Evolutionary conservation across 2,888 invertebrate genomes (phyloP).

Genomic region (Drosophila mercatorum): DNA sequence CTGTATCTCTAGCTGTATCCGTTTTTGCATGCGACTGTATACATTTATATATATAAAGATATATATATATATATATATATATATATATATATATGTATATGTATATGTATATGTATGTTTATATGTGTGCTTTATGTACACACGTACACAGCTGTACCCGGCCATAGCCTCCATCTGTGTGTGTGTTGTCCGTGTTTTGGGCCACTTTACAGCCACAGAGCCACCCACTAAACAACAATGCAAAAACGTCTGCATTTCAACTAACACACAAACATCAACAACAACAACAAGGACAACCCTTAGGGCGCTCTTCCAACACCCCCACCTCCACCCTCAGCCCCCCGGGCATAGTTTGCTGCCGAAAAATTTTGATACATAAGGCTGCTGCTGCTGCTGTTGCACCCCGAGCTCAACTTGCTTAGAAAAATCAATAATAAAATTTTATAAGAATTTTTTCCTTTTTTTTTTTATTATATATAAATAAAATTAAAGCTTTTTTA

Average conservation of each 20-base stretch:
- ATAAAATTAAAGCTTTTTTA: slow-evolving; percentile 39
- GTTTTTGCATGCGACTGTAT: slow-evolving; percentile 67
- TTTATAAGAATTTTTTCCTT: slow-evolving; percentile 41
- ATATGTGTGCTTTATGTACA: slow-evolving; percentile 61
- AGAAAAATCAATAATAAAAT: slow-evolving; percentile 66
- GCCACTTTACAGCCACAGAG: slow-evolving; percentile 76
- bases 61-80: neutral
- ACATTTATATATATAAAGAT: neutral
- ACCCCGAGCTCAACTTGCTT: slow-evolving; percentile 30
- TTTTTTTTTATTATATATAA: slow-evolving; percentile 21
- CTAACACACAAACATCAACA: slow-evolving; percentile 55
- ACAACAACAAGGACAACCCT: slow-evolving; percentile 6
- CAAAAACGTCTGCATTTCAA: slow-evolving; percentile 78
- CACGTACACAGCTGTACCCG: slow-evolving; percentile 71
- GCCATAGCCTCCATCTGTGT: slow-evolving; percentile 22
- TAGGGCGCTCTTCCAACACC: slow-evolving; percentile 9
- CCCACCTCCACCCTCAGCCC: slow-evolving; percentile 23
- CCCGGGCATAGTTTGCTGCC: slow-evolving; percentile 51
- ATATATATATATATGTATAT: neutral
- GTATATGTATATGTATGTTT: slow-evolving; percentile 1
- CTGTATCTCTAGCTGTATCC: slow-evolving; percentile 62
- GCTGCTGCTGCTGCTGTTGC: neutral
- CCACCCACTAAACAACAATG: slow-evolving; percentile 71
- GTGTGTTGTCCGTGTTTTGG: slow-evolving; percentile 57
- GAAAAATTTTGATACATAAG: slow-evolving; percentile 74